Evolutionary conservation across 2,797 vertebrate genomes (phyloP).

Genomic region (Pelochelys cantorii): DNA sequence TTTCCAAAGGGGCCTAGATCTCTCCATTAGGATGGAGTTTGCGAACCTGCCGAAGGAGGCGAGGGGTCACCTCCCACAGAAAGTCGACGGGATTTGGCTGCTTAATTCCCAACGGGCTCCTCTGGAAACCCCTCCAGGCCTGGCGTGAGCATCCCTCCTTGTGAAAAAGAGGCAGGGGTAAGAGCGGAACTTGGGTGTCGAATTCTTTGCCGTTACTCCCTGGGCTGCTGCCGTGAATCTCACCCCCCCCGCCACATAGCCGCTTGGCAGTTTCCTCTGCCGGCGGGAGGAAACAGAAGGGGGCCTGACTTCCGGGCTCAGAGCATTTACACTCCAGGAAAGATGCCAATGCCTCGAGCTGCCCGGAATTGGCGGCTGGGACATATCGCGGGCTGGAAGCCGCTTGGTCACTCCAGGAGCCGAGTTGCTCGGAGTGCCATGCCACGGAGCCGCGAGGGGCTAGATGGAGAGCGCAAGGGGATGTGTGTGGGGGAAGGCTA

Average conservation of each 20-base stretch:
- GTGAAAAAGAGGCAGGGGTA: neutral
- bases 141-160: neutral
- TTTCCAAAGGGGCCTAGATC: neutral
- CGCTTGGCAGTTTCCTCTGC: neutral
- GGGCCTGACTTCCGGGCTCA: neutral
- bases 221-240: neutral
- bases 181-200: neutral
- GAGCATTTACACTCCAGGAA: neutral
- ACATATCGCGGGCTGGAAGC: neutral
- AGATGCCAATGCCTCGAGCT: neutral
- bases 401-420: neutral
- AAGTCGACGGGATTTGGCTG: neutral
- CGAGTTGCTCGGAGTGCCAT: neutral
- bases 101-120: neutral
- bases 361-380: neutral
- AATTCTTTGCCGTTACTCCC: neutral
- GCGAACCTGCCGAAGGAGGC: neutral
- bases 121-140: neutral
- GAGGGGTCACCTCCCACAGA: neutral
- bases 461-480: too few species aligned
- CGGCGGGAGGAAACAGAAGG: neutral
- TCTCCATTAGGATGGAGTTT: neutral
- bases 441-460: too few species aligned
- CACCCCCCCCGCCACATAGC: neutral
- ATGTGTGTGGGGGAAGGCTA: too few species aligned